Evolutionary conservation across 2,113 vertebrate species (phyloP).

Genomic region (Grantiella picta): DNA sequence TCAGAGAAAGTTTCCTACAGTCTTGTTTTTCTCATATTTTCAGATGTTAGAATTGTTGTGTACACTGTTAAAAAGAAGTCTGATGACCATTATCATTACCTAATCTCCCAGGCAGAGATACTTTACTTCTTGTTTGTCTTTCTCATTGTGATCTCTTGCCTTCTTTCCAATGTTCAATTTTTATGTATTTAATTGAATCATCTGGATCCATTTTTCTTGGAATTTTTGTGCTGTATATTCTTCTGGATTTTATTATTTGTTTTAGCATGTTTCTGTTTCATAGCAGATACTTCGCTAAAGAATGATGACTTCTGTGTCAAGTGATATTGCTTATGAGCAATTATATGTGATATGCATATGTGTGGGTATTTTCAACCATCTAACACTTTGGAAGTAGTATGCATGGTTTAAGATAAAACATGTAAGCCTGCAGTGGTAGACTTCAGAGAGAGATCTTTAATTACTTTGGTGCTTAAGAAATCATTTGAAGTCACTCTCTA

Average conservation of each 20-base stretch:
- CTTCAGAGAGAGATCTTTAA: not conserved
- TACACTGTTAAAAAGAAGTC: not conserved
- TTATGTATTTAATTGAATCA: not conserved
- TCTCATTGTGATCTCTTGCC: not conserved
- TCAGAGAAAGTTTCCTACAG: not conserved
- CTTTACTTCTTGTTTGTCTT: not conserved
- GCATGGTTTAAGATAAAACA: not conserved
- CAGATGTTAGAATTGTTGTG: not conserved
- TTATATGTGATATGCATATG: not conserved
- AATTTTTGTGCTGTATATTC: not conserved
- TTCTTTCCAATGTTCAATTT: not conserved
- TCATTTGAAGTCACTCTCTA: not conserved
- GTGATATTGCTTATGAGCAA: not conserved
- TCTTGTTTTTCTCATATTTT: not conserved
- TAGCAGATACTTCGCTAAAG: not conserved
- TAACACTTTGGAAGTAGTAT: not conserved
- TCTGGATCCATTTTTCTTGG: not conserved
- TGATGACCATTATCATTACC: not conserved
- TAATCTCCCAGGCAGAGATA: not conserved
- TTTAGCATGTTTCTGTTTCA: not conserved
- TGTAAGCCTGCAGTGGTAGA: not conserved
- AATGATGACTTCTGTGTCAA: not conserved
- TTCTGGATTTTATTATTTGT: not conserved
- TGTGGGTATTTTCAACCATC: not conserved
- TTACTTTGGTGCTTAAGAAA: not conserved